Evolutionary conservation across 2,888 invertebrate genomes (phyloP).

Genomic region (Gasteruption jaculator): DNA sequence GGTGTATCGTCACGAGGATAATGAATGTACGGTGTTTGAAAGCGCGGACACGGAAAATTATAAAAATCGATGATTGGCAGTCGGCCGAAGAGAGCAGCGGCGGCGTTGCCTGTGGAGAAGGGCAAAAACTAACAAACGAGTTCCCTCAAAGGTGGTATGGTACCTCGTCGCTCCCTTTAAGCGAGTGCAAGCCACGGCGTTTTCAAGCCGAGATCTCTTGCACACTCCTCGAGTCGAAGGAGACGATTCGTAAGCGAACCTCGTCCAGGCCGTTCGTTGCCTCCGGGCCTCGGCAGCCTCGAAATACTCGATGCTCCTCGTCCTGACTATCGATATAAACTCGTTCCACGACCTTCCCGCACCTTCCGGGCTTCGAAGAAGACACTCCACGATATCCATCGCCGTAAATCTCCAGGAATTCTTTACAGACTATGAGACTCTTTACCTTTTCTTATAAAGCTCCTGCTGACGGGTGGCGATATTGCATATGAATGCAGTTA

Average conservation of each 20-base stretch:
- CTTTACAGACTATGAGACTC: too few relatives aligned
- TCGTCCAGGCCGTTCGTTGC: constrained; percentile 24
- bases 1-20: too few relatives aligned
- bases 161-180: constrained; percentile 20
- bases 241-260: constrained; percentile 29
- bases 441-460: too few relatives aligned
- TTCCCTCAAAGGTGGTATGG: constrained; percentile 26
- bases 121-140: constrained; percentile 41
- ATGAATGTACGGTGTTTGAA: too few relatives aligned
- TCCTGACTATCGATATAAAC: too few relatives aligned
- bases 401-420: too few relatives aligned
- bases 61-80: constrained; percentile 36
- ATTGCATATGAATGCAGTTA: too few relatives aligned
- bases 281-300: constrained; percentile 18
- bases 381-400: too few relatives aligned
- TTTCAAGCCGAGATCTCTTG: constrained; percentile 8
- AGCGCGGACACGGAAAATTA: constrained; percentile 34
- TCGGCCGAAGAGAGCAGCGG: constrained; percentile 16
- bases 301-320: constrained; percentile 20
- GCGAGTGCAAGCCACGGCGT: background rate
- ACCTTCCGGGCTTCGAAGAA: too few relatives aligned
- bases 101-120: constrained; percentile 24
- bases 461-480: too few relatives aligned
- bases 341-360: too few relatives aligned
- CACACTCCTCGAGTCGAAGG: constrained; percentile 9